Conservation (phyloP, 2,113 vertebrate species). For the Globicephala melas region DNA sequence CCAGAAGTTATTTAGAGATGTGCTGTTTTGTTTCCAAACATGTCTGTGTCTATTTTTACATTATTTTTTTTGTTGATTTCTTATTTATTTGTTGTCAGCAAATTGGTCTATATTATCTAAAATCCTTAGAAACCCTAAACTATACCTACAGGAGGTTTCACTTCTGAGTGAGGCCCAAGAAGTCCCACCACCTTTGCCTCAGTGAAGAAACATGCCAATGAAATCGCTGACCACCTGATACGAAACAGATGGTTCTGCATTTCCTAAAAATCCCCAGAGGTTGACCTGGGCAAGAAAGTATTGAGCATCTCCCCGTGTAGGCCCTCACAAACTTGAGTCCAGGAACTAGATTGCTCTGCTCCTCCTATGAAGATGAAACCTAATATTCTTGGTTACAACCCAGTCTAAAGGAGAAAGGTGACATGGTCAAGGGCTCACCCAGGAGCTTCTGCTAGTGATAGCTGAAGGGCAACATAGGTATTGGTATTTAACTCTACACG, state of each 20-base stretch:
- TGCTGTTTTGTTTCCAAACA: not conserved
- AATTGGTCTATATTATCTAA: not conserved
- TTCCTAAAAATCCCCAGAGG: not conserved
- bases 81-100: not conserved
- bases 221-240: not conserved
- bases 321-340: not conserved
- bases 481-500: not conserved
- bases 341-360: not conserved
- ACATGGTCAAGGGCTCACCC: not conserved
- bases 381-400: not conserved
- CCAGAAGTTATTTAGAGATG: not conserved
- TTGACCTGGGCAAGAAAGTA: not conserved
- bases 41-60: not conserved
- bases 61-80: not conserved
- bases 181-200: not conserved
- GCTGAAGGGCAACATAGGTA: not conserved
- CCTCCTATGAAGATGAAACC: not conserved
- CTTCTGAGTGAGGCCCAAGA: not conserved
- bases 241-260: not conserved
- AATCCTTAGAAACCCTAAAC: not conserved
- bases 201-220: not conserved
- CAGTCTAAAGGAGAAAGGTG: not conserved
- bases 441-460: not conserved
- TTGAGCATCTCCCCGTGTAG: not conserved
- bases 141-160: not conserved